These are phyloP conservation scores for Bubalus kerabau DNA, from an alignment of 2,113 vertebrate species.

Conservation along the genomic window DNA sequence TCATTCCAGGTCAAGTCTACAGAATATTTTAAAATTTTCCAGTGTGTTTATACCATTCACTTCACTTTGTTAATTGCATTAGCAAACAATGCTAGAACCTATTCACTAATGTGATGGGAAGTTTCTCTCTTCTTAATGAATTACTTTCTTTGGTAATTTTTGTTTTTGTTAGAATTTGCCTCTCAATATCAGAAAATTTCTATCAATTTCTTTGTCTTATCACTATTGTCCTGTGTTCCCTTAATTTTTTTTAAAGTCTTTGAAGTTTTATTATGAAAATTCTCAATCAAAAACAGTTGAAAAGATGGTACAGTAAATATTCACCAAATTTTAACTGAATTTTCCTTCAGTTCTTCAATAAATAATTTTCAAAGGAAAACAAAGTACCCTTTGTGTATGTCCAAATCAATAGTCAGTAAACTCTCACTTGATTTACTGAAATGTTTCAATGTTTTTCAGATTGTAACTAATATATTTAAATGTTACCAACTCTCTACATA, in stretches of 20 bases:
- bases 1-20: neutral
- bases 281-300: neutral
- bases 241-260: neutral
- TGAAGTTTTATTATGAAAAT: neutral
- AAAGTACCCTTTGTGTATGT: neutral
- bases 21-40: neutral
- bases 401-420: neutral
- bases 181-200: constrained; percentile 5
- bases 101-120: neutral
- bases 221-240: neutral
- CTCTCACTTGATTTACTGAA: neutral
- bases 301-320: neutral
- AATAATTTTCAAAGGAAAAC: constrained; percentile 4
- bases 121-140: constrained; percentile 26
- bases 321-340: neutral
- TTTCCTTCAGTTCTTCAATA: constrained; percentile 9
- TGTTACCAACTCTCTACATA: neutral
- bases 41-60: neutral
- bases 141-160: neutral
- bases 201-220: constrained; percentile 5
- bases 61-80: constrained; percentile 16
- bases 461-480: neutral
- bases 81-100: neutral
- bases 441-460: neutral
- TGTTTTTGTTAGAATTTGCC: constrained; percentile 23